Evolutionary conservation across 2,797 vertebrate genomes (phyloP).

Genomic region (Notamacropus eugenii): DNA sequence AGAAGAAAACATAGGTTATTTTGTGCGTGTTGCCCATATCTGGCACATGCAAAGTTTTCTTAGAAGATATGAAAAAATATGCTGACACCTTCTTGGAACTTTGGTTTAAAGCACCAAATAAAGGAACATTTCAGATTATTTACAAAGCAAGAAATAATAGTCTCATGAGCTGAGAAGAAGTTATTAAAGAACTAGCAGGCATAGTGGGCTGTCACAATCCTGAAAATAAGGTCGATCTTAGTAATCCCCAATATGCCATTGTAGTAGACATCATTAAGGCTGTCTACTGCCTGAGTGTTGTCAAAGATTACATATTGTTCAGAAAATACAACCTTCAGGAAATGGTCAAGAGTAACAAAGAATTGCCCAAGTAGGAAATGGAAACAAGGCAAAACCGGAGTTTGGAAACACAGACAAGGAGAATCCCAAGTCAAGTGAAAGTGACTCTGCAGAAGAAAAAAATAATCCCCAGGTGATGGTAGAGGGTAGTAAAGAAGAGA

Average conservation of each 20-base stretch:
- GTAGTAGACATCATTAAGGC: slow-evolving; percentile 96
- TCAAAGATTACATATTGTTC: slow-evolving; percentile 93
- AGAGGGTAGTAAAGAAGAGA: slow-evolving; percentile 82
- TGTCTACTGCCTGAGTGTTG: slow-evolving; percentile 95
- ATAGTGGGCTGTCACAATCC: slow-evolving; percentile 94
- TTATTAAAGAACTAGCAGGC: slow-evolving; percentile 96
- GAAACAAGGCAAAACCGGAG: slow-evolving; percentile 72
- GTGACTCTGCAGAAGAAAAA: slow-evolving; percentile 79
- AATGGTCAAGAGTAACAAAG: slow-evolving; percentile 88
- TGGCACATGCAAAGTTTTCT: slow-evolving; percentile 94
- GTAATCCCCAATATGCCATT: slow-evolving; percentile 92
- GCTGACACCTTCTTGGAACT: slow-evolving; percentile 92
- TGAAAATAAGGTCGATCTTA: slow-evolving; percentile 96
- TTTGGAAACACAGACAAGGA: neutral
- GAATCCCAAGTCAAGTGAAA: slow-evolving; percentile 59
- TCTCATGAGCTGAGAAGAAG: slow-evolving; percentile 93
- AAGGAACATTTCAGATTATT: slow-evolving; percentile 93
- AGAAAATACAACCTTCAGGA: slow-evolving; percentile 98
- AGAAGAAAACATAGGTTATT: slow-evolving; percentile 94
- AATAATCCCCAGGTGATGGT: slow-evolving; percentile 93
- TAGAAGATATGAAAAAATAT: slow-evolving; percentile 95
- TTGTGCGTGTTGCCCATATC: slow-evolving; percentile 95
- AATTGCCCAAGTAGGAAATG: slow-evolving; percentile 57
- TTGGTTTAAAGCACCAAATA: slow-evolving; percentile 95
- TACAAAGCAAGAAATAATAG: slow-evolving; percentile 97